Evolutionary conservation across 2,888 invertebrate species (phyloP).

Genomic region (Choristoneura rosaceana): DNA sequence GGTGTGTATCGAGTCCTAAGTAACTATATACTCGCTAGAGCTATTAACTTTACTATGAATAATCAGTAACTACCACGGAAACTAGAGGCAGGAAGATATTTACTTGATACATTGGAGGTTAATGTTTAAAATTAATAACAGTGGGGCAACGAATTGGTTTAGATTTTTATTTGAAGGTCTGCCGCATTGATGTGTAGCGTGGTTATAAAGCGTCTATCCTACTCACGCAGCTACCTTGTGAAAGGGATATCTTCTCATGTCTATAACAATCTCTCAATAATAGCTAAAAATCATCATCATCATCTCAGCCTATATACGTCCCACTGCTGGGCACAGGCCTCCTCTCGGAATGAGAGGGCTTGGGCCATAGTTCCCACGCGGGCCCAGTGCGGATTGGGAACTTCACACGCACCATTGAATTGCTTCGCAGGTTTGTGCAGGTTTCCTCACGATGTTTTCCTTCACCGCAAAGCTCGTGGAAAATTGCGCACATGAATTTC

Average conservation of each 20-base stretch:
- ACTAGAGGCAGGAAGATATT: constrained; percentile 69
- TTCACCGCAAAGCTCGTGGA: too few species aligned
- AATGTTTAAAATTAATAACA: constrained; percentile 72
- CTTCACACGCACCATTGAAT: too few species aligned
- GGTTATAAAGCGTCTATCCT: not conserved
- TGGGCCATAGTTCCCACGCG: too few species aligned
- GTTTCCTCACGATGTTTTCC: too few species aligned
- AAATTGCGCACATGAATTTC: too few species aligned
- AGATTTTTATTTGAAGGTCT: constrained; percentile 77
- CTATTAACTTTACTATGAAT: constrained; percentile 31
- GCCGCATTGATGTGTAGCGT: constrained; percentile 28
- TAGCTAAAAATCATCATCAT: too few species aligned
- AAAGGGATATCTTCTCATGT: not conserved
- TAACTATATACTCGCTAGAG: constrained; percentile 18
- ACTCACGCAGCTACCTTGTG: not conserved
- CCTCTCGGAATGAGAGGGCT: too few species aligned
- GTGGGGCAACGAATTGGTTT: constrained; percentile 67
- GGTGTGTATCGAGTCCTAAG: constrained; percentile 7
- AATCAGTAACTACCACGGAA: constrained; percentile 60
- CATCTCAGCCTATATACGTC: too few species aligned
- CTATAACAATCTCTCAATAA: too few species aligned
- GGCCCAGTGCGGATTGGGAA: too few species aligned
- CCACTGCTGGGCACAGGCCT: too few species aligned
- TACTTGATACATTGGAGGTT: constrained; percentile 73
- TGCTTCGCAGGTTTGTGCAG: too few species aligned